Conservation (phyloP, 2,888 invertebrate species). For the Caenorhabditis plicata region DNA sequence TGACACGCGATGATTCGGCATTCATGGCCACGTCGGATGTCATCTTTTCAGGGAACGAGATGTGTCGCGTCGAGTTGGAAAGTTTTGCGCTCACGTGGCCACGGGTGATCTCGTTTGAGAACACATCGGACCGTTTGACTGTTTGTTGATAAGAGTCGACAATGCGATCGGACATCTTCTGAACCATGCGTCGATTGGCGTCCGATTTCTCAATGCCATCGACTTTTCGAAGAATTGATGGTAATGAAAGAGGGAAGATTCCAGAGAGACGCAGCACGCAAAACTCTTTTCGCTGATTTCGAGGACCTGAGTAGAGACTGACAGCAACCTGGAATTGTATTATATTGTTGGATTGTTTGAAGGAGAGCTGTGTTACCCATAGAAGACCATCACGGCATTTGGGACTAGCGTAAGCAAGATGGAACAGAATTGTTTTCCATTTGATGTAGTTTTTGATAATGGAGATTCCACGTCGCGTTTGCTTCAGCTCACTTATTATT, state of each 20-base stretch:
- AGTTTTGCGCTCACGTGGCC: slow-evolving; percentile 11
- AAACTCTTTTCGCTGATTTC: slow-evolving; percentile 39
- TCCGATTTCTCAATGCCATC: slow-evolving; percentile 34
- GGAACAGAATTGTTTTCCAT: slow-evolving; percentile 40
- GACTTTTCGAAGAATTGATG: slow-evolving; percentile 36
- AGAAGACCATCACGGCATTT: slow-evolving; percentile 19
- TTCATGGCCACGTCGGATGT: slow-evolving; percentile 27
- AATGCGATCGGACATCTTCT: slow-evolving; percentile 30
- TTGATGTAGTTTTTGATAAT: slow-evolving; percentile 39
- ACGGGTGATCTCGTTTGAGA: slow-evolving; percentile 26
- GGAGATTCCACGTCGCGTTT: slow-evolving; percentile 15
- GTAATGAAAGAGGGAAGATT: slow-evolving; percentile 36
- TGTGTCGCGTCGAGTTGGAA: slow-evolving; percentile 22
- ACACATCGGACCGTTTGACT: slow-evolving; percentile 6
- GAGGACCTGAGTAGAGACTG: slow-evolving; percentile 28
- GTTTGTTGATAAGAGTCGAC: slow-evolving; percentile 15
- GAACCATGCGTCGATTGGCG: slow-evolving; percentile 16
- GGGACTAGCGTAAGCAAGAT: slow-evolving; percentile 33
- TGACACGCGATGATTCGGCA: slow-evolving; percentile 27
- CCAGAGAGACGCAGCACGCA: slow-evolving; percentile 35
- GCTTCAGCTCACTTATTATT: slow-evolving; percentile 25
- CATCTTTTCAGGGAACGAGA: slow-evolving; percentile 36
- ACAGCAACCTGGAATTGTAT: slow-evolving; percentile 23
- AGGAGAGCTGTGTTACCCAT: slow-evolving; percentile 3
- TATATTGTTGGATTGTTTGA: neutral